Evolutionary conservation across 1,140 invertebrate species (phyloP).

Genomic region (Camponotus pennsylvanicus): DNA sequence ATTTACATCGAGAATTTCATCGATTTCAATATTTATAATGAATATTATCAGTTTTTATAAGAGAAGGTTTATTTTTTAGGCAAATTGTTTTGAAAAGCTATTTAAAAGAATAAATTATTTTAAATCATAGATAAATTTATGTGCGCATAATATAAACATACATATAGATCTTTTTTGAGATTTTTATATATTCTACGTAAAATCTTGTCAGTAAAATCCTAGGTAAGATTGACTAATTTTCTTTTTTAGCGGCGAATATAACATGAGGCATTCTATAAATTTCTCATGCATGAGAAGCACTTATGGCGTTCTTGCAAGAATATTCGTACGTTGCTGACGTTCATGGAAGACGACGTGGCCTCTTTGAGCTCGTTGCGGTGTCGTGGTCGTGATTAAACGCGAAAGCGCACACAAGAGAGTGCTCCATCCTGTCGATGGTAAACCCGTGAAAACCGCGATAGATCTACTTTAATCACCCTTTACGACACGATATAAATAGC

Average conservation of each 20-base stretch:
- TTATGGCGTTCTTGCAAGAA: constrained; percentile 31
- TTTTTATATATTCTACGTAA: background rate
- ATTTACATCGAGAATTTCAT: background rate
- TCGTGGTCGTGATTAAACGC: background rate
- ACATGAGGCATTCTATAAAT: background rate
- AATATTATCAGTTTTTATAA: background rate
- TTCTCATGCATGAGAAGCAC: background rate
- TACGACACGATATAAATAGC: constrained; percentile 59
- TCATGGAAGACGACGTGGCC: constrained; percentile 8
- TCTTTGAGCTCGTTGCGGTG: background rate
- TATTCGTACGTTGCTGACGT: constrained; percentile 47
- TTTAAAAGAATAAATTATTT: background rate
- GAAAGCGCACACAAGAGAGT: constrained; percentile 20
- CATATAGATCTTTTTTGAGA: background rate
- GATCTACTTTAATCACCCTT: constrained; percentile 65
- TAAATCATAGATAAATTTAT: background rate
- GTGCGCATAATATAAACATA: background rate
- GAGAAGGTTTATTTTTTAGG: background rate
- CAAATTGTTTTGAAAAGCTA: background rate
- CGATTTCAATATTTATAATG: background rate
- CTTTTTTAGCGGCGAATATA: background rate
- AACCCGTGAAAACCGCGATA: constrained; percentile 48
- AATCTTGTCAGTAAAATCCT: background rate
- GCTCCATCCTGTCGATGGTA: constrained; percentile 22
- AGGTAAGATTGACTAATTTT: background rate